These are phyloP conservation scores for Halesus radiatus DNA, from an alignment of 1,140 invertebrate genomes.

Conservation along the genomic window DNA sequence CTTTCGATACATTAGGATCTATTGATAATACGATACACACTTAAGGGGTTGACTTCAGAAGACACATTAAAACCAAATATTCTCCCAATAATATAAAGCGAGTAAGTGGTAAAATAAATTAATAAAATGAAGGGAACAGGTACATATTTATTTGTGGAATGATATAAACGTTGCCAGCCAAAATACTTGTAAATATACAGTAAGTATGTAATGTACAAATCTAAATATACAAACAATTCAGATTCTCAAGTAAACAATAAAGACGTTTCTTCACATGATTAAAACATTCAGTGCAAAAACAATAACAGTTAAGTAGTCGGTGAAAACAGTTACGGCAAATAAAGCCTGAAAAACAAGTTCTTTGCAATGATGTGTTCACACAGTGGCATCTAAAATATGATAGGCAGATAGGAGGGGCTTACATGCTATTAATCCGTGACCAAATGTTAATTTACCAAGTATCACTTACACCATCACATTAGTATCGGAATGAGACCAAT, in stretches of 20 bases:
- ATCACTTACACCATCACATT: not conserved
- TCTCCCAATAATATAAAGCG: not conserved
- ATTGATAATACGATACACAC: constrained; percentile 6
- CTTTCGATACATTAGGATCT: not conserved
- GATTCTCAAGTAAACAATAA: no score
- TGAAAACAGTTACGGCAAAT: not conserved
- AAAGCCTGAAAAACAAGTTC: not conserved
- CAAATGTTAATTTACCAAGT: constrained; percentile 28
- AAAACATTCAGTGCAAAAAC: no score
- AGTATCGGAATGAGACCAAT: not conserved
- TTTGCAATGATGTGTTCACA: not conserved
- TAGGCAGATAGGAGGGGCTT: constrained; percentile 10
- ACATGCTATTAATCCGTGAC: constrained; percentile 22
- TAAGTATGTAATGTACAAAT: no score
- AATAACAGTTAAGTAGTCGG: not conserved
- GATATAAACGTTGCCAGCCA: not conserved
- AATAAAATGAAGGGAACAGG: not conserved
- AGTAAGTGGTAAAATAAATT: not conserved
- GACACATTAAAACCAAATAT: not conserved
- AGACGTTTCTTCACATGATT: no score
- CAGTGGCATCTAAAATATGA: not conserved
- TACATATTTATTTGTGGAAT: constrained; percentile 5
- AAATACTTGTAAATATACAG: not conserved
- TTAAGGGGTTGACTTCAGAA: not conserved
- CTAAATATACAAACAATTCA: no score